Conservation (phyloP, 2,888 invertebrate genomes). For the Tetragonisca angustula region DNA sequence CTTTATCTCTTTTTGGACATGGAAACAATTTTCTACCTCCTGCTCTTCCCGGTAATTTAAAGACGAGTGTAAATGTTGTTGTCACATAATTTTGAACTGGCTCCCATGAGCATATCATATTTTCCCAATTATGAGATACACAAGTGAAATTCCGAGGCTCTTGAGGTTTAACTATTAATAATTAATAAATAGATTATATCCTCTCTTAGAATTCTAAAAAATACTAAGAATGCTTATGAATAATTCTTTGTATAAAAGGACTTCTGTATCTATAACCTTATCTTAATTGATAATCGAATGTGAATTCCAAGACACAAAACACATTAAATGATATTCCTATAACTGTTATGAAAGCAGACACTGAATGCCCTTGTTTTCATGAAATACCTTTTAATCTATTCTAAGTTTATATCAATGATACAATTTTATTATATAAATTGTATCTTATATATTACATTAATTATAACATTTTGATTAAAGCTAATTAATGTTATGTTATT, state of each 20-base stretch:
- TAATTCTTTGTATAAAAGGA: conserved; percentile 36
- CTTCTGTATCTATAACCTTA: conserved; percentile 46
- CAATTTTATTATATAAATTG: conserved; percentile 43
- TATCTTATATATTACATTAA: background rate
- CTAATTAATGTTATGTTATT: background rate
- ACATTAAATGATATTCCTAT: conserved; percentile 45
- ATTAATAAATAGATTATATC: conserved; percentile 4
- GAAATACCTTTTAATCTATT: conserved; percentile 67
- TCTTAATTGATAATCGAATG: conserved; percentile 50
- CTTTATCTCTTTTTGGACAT: conserved; percentile 72
- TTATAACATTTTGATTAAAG: background rate
- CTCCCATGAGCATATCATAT: conserved; percentile 91
- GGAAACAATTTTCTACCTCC: conserved; percentile 78
- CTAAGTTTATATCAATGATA: conserved; percentile 64
- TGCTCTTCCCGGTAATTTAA: conserved; percentile 83
- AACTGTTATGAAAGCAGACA: conserved; percentile 55
- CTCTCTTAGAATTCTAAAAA: background rate
- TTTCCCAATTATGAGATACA: conserved; percentile 89
- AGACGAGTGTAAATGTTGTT: conserved; percentile 86
- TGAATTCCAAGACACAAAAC: conserved; percentile 57
- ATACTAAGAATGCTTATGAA: conserved; percentile 12
- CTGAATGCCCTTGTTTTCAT: conserved; percentile 62
- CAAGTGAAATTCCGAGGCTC: conserved; percentile 90
- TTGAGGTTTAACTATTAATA: conserved; percentile 86
- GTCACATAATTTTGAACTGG: conserved; percentile 86